Conservation (phyloP, 1,140 invertebrate species). For the Yoshiicerus persimilis region DNA sequence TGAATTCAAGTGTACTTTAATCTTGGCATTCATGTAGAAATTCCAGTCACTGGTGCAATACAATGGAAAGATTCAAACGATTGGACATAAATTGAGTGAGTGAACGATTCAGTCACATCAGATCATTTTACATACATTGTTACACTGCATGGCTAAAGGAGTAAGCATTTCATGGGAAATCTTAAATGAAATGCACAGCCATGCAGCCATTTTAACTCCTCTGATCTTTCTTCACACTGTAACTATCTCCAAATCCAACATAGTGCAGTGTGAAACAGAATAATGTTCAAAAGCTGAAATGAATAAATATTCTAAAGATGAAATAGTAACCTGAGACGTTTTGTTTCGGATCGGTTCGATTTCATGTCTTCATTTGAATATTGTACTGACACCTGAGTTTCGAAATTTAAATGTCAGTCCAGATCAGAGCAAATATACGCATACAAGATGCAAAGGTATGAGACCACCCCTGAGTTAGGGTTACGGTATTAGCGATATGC, state of each 20-base stretch:
- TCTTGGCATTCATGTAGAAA: too few species aligned
- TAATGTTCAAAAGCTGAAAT: too few species aligned
- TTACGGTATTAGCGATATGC: too few species aligned
- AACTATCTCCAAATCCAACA: not conserved
- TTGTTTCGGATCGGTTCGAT: not conserved
- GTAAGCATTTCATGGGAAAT: not conserved
- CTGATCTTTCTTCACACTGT: not conserved
- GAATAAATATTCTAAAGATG: not conserved
- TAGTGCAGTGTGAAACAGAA: not conserved
- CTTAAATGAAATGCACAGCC: not conserved
- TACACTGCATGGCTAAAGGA: too few species aligned
- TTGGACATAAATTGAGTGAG: not conserved
- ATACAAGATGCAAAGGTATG: not conserved
- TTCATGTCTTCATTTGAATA: not conserved
- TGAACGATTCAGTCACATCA: not conserved
- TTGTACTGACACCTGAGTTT: not conserved
- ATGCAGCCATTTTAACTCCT: not conserved
- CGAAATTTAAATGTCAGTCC: not conserved
- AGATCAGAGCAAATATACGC: not conserved
- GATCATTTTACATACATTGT: not conserved
- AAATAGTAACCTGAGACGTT: not conserved
- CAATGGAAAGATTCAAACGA: not conserved
- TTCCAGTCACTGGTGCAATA: not conserved
- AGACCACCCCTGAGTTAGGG: not conserved
- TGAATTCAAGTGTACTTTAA: too few species aligned